Evolutionary conservation across 2,888 invertebrate genomes (phyloP).

Genomic region (Lithophane leautieri): DNA sequence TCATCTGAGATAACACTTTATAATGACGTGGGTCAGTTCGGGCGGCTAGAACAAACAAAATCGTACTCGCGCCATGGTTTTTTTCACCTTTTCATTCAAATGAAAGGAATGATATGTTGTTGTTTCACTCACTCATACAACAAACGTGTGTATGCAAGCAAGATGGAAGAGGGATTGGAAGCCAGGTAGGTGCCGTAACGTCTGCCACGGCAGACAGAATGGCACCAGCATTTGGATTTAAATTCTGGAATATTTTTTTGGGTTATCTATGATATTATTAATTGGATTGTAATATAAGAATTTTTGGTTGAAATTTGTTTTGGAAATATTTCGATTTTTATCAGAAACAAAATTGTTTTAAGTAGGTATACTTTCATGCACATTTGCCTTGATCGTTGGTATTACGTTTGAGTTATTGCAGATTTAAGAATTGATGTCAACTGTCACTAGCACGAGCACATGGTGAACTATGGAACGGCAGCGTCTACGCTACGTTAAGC

Average conservation of each 20-base stretch:
- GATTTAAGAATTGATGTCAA: too few species aligned
- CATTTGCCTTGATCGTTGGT: background rate
- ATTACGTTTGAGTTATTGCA: background rate
- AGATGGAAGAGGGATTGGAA: constrained; percentile 76
- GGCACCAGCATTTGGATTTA: constrained; percentile 80
- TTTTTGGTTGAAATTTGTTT: constrained; percentile 32
- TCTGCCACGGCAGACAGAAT: constrained; percentile 86
- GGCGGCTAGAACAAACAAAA: constrained; percentile 90
- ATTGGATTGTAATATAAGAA: constrained; percentile 48
- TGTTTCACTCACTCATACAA: constrained; percentile 57
- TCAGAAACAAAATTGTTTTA: background rate
- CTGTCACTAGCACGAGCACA: background rate
- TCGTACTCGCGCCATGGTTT: constrained; percentile 72
- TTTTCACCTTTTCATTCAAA: constrained; percentile 73
- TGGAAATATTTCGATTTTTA: constrained; percentile 15
- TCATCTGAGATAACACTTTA: constrained; percentile 88
- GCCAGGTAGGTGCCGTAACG: constrained; percentile 88
- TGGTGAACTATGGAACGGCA: too few species aligned
- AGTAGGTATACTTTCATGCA: background rate
- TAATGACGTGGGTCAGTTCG: constrained; percentile 88
- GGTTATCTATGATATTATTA: constrained; percentile 69
- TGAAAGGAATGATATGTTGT: constrained; percentile 65
- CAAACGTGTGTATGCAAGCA: constrained; percentile 58
- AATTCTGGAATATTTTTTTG: constrained; percentile 73
- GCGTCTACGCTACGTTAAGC: background rate